Base-by-base conservation (phyloP, 2,888 invertebrate species). In the Pammene fasciana region DNA sequence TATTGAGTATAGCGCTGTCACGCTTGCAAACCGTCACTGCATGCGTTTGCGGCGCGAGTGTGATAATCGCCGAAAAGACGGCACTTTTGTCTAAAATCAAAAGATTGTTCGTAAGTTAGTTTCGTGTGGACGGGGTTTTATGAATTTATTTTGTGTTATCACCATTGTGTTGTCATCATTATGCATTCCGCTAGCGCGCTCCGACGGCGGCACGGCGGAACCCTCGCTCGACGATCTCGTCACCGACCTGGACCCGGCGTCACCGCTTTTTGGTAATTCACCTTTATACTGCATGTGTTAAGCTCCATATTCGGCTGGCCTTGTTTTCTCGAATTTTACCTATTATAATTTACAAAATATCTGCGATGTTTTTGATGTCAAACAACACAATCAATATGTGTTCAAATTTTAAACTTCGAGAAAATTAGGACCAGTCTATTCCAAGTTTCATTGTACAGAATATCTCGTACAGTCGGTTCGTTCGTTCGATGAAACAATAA, bases 201-300 rank as follows among this genome's bases (percentile, higher is more conserved):
- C 93, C 79, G 93, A 92, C 71, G 85, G 87, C 78, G 86, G 91
- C 76, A 84, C 85, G 46, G 75, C 85, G 70, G 86, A 84, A 72
- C 76, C 82, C 5, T 86, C 89, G 72, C 86, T 87, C 71, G 93
- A 93, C 71, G 93, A 93, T 87, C 90, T 85, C 86, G 89, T 89
- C 67, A 87, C 89, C 5, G 93, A 93, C 78, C 88, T 93, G 78
- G 92, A 93, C 82, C 91, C 92, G 75, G 82, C 88, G 73, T 92
- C 93, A 84, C 92, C 93, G 77, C 79, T 87, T 78, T 93, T 93
- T 83, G 92, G 93, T 93, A 93, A 70, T 72, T 82, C 77, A 76
- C 78, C 71, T 77, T 82, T 86, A 80, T 75, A 78, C 84, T 83
- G 83, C 82, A 70, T 67, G 9, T 1, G 14, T 73, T 70, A 38